Conservation (phyloP, 2,113 vertebrate genomes). For the Grus americana region DNA sequence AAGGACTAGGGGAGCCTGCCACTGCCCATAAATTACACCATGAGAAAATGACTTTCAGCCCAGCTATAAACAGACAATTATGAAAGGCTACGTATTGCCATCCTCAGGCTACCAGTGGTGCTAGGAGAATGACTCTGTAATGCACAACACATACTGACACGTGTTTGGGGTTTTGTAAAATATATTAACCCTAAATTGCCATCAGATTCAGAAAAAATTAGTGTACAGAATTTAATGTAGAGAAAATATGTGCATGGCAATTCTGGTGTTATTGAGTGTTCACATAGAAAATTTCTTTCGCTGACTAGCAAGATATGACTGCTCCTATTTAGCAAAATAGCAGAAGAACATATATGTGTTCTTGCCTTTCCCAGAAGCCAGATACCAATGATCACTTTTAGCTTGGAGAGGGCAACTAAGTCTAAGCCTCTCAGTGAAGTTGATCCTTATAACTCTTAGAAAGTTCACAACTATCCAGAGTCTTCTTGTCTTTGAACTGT, state of each 20-base stretch:
- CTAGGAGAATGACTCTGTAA: not conserved
- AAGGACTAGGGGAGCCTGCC: not conserved
- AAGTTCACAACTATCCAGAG: not conserved
- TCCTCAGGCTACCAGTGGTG: not conserved
- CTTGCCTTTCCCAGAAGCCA: not conserved
- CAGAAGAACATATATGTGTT: not conserved
- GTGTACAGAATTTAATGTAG: not conserved
- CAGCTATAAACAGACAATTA: not conserved
- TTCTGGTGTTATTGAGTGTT: not conserved
- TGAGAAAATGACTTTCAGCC: slow-evolving; percentile 29
- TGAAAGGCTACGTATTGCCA: not conserved
- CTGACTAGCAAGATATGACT: not conserved
- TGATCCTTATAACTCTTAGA: not conserved
- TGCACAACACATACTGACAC: not conserved
- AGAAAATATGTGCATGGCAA: not conserved
- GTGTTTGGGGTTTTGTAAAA: not conserved
- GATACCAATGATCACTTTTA: not conserved
- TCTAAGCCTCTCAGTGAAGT: not conserved
- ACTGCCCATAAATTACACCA: slow-evolving; percentile 1
- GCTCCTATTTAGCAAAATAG: not conserved
- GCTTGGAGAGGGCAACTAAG: not conserved
- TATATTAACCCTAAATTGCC: not conserved
- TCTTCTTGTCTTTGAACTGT: not conserved
- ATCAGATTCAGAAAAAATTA: not conserved
- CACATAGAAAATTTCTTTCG: not conserved